Evolutionary conservation across 2,113 vertebrate genomes (phyloP).

Genomic region (Ivindomyrus marchei): DNA sequence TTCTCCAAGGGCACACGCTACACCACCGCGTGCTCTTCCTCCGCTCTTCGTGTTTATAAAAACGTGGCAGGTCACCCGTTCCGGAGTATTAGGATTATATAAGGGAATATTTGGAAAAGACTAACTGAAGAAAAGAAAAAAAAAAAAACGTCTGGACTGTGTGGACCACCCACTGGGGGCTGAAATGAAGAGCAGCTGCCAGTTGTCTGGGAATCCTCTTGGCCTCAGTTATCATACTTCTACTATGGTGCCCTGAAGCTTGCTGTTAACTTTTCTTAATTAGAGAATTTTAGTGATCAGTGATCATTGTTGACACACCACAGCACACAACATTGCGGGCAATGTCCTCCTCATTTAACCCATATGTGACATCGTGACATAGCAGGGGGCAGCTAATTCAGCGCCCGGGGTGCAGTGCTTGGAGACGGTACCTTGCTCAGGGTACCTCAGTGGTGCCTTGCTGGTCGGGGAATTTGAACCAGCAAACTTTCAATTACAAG

Average conservation of each 20-base stretch:
- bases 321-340: too few species aligned
- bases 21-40: not conserved
- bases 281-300: not conserved
- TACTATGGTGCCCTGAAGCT: not conserved
- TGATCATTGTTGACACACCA: not conserved
- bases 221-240: not conserved
- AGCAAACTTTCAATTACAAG: too few species aligned
- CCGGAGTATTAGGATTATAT: not conserved
- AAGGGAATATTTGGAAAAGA: not conserved
- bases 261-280: not conserved
- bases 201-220: not conserved
- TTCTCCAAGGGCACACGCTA: not conserved
- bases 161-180: not conserved
- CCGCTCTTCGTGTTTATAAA: not conserved
- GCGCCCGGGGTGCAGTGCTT: fast-evolving
- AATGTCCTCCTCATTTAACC: too few species aligned
- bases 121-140: not conserved
- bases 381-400: too few species aligned
- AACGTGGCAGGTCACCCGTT: not conserved
- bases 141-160: not conserved
- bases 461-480: too few species aligned
- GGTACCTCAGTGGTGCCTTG: too few species aligned
- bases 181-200: not conserved
- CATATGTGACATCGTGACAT: too few species aligned
- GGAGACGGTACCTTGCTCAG: too few species aligned